These are phyloP conservation scores for Hydractinia echinata DNA, from an alignment of 30 jellyfish, hydroid and myxozoan genomes.

Conservation along the genomic window DNA sequence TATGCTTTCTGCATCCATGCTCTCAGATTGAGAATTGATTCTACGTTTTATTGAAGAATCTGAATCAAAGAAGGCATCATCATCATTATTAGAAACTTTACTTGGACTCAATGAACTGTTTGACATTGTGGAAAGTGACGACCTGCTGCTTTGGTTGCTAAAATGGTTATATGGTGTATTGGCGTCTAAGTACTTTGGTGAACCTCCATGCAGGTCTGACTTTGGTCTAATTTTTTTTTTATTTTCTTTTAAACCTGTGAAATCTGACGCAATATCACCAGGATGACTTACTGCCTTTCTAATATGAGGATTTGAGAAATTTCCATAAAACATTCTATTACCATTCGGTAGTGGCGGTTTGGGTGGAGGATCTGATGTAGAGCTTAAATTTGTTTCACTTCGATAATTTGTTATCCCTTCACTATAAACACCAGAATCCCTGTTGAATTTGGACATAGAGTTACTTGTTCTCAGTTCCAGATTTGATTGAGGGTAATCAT, in stretches of 20 bases:
- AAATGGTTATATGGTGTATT: neutral
- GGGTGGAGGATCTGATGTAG: constrained; percentile 62
- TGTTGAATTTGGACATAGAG: constrained; percentile 17
- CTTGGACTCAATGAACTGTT: constrained; percentile 28
- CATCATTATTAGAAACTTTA: constrained; percentile 7
- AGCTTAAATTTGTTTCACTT: constrained; percentile 9
- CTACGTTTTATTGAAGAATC: constrained; percentile 35
- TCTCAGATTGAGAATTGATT: constrained; percentile 30
- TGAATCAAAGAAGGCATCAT: constrained; percentile 10
- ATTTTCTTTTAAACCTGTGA: neutral
- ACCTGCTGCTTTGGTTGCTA: constrained; percentile 57
- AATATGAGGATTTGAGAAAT: constrained; percentile 59
- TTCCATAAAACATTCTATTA: constrained; percentile 85
- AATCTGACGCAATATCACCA: constrained; percentile 18
- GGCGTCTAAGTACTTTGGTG: neutral
- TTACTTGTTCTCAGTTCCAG: constrained; percentile 32
- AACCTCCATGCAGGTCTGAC: constrained; percentile 26
- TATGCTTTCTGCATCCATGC: constrained; percentile 49
- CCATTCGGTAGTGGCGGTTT: constrained; percentile 94
- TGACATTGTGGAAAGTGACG: constrained; percentile 57
- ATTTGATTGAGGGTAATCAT: constrained; percentile 39
- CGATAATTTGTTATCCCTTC: constrained; percentile 38
- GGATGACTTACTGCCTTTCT: constrained; percentile 92
- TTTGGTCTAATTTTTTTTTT: constrained; percentile 1
- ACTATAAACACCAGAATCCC: constrained; percentile 79